These are phyloP conservation scores for Etheostoma spectabile DNA, from an alignment of 2,113 vertebrate species.

Conservation along the genomic window DNA sequence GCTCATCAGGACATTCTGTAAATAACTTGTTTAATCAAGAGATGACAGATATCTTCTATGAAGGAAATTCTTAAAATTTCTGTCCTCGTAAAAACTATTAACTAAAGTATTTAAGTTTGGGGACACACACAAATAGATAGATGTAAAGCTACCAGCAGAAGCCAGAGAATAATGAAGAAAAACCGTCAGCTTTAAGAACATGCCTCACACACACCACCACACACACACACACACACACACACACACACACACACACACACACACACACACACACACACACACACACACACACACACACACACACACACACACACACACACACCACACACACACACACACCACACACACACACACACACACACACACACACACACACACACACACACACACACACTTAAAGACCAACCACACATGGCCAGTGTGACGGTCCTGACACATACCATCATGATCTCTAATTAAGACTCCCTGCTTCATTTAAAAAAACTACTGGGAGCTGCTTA, in stretches of 20 bases:
- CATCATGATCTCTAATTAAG: constrained; percentile 50
- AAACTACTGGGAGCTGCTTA: constrained; percentile 42
- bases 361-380: not conserved
- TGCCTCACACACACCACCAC: too few relatives aligned
- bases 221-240: not conserved
- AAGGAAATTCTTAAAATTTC: not conserved
- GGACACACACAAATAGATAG: not conserved
- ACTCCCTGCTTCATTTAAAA: constrained; percentile 35
- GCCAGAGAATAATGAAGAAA: constrained; percentile 14
- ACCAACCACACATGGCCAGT: constrained; percentile 20
- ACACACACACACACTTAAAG: constrained; percentile 3
- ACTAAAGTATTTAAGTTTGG: not conserved
- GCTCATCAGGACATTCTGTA: not conserved
- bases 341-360: not conserved
- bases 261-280: not conserved
- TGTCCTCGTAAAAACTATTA: constrained; percentile 12
- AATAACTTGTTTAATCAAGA: not conserved
- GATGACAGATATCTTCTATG: not conserved
- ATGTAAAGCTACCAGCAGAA: constrained; percentile 3
- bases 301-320: not conserved
- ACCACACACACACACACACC: not conserved
- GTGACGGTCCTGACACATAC: constrained; percentile 31
- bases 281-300: not conserved
- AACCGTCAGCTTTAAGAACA: not conserved
- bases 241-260: not conserved